Evolutionary conservation across 2,888 invertebrate species (phyloP).

Genomic region (Aleiodes testaceus): DNA sequence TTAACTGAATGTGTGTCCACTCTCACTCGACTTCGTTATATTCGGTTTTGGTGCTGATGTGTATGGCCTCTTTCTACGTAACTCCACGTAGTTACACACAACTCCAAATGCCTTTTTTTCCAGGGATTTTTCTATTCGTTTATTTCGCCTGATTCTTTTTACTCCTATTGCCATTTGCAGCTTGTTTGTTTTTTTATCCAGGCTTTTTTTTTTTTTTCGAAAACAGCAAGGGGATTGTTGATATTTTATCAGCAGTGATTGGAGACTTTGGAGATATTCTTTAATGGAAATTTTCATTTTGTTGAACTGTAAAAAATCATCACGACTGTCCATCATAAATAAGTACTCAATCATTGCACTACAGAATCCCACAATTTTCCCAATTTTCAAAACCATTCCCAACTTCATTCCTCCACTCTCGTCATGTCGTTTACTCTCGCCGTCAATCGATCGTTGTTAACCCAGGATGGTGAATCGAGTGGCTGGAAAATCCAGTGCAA

Average conservation of each 20-base stretch:
- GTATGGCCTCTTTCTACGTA: constrained; percentile 30
- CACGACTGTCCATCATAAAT: constrained; percentile 20
- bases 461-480: constrained; percentile 19
- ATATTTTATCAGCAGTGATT: background rate
- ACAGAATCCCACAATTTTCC: background rate
- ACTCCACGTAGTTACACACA: constrained; percentile 42
- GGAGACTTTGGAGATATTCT: background rate
- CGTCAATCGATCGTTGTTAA: constrained; percentile 33
- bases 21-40: constrained; percentile 47
- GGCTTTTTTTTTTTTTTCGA: too few relatives aligned
- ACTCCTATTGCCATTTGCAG: background rate
- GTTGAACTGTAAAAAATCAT: constrained; percentile 12
- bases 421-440: background rate
- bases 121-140: constrained; percentile 27
- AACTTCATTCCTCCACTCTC: constrained; percentile 4
- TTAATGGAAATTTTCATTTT: background rate
- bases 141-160: constrained; percentile 3
- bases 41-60: constrained; percentile 42
- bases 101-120: constrained; percentile 8
- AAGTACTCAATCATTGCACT: too few relatives aligned
- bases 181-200: constrained; percentile 3
- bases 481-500: constrained; percentile 18
- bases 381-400: background rate
- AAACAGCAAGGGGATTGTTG: too few relatives aligned
- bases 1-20: constrained; percentile 19